phyloP scores from a whole-genome alignment of 2,113 vertebrate species.

The Regulus satrapa region DNA sequence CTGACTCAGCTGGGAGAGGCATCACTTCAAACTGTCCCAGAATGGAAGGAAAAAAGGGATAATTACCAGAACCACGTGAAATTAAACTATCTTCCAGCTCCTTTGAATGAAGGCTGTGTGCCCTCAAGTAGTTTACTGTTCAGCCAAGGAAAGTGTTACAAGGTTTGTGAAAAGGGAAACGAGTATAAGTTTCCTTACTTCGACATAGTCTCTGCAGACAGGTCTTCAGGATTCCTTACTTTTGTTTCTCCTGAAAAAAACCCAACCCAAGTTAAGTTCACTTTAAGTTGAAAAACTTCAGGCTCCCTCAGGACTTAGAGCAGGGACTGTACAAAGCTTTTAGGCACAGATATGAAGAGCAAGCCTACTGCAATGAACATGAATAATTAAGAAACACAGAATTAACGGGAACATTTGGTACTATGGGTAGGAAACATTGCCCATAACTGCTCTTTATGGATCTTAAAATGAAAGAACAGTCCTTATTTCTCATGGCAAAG shows the following conservation, averaged over 20 bases:
- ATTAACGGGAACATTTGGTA: neutral
- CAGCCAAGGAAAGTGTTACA: neutral
- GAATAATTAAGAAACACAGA: neutral
- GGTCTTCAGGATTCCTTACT: conserved; percentile 90
- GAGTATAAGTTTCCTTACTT: conserved; percentile 77
- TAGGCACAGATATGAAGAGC: neutral
- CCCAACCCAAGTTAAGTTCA: neutral
- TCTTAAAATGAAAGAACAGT: neutral
- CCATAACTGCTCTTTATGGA: neutral
- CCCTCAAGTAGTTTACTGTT: neutral
- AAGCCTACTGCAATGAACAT: neutral
- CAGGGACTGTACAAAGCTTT: neutral
- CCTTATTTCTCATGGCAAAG: neutral
- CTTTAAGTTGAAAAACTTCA: neutral
- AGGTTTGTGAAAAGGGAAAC: neutral
- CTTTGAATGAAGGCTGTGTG: neutral
- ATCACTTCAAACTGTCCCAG: neutral
- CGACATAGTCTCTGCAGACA: conserved; percentile 97
- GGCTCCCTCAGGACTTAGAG: neutral
- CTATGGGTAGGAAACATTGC: neutral
- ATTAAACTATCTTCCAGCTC: neutral
- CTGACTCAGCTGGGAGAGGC: neutral
- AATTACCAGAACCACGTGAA: neutral
- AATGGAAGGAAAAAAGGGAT: neutral
- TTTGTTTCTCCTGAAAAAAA: conserved; percentile 84